Percentiles rank a stretch among this genome's conserved stretches.
Evolutionary conservation across 2,113 vertebrate genomes (phyloP).

Genomic region (Rostratula benghalensis): DNA sequence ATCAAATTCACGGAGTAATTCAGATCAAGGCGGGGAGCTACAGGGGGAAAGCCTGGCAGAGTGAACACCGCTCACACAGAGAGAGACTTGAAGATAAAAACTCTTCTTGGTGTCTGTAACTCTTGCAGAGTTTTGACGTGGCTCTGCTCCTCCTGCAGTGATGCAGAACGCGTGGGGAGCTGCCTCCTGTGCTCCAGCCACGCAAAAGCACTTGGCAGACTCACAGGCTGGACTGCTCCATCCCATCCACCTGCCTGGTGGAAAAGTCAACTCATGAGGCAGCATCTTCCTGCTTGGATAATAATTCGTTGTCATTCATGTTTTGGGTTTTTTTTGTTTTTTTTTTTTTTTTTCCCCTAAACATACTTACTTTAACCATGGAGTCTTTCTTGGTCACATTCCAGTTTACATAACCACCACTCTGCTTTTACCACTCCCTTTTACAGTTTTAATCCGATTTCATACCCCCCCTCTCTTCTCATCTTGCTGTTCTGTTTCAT

Average conservation of each 20-base stretch:
- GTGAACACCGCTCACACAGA: background rate
- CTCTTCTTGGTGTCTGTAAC: too few relatives aligned
- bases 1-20: background rate
- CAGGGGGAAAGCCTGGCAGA: background rate
- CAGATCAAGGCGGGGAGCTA: background rate
- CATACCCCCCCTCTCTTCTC: background rate
- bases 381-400: background rate
- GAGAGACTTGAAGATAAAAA: background rate
- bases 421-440: background rate
- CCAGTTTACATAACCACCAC: background rate
- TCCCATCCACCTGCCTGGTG: background rate
- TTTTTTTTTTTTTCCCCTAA: background rate
- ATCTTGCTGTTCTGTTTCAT: background rate
- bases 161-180: accelerated
- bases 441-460: background rate
- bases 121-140: accelerated
- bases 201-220: background rate
- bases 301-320: background rate
- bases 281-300: background rate
- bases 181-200: background rate
- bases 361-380: background rate
- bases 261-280: background rate
- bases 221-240: background rate
- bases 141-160: background rate
- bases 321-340: too few relatives aligned